phyloP scores from a whole-genome alignment of 2,797 vertebrate species.

The Melanotaenia maccullochi region DNA sequence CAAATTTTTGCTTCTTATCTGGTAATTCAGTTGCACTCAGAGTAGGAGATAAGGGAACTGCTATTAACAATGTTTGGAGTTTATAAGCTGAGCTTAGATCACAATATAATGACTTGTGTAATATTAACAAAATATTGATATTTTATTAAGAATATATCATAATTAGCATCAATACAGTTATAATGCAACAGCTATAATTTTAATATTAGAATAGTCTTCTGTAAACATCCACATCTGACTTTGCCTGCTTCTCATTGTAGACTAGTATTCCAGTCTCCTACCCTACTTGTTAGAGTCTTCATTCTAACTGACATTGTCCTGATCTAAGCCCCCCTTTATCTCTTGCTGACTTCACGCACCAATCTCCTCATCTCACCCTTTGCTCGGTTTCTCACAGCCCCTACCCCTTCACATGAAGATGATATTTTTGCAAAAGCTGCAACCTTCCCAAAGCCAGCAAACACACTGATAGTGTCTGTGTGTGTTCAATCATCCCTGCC shows the following conservation, averaged over 20 bases:
- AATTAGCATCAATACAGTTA: too few relatives aligned
- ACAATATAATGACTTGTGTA: not conserved
- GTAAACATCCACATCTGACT: not conserved
- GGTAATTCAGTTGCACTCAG: not conserved
- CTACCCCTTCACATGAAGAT: conserved; percentile 52
- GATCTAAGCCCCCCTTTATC: conserved; percentile 32
- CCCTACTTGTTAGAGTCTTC: not conserved
- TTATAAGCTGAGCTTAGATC: not conserved
- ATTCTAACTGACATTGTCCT: conserved; percentile 69
- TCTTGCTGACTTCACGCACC: conserved; percentile 37
- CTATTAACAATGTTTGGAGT: not conserved
- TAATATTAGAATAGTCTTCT: not conserved
- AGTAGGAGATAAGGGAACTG: not conserved
- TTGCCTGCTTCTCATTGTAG: not conserved
- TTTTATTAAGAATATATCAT: not conserved
- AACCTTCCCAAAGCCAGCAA: conserved; percentile 29
- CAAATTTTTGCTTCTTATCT: not conserved
- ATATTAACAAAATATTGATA: not conserved
- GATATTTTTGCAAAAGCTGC: conserved; percentile 30
- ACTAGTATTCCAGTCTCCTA: not conserved
- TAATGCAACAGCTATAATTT: too few relatives aligned
- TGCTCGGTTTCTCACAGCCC: conserved; percentile 59
- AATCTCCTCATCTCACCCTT: conserved; percentile 65
- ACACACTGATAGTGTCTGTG: conserved; percentile 48
- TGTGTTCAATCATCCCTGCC: conserved; percentile 48